Percentiles rank a stretch among this genome's conserved stretches.
Evolutionary conservation across 2,888 invertebrate genomes (phyloP).

Genomic region (Parelbella ahira): DNA sequence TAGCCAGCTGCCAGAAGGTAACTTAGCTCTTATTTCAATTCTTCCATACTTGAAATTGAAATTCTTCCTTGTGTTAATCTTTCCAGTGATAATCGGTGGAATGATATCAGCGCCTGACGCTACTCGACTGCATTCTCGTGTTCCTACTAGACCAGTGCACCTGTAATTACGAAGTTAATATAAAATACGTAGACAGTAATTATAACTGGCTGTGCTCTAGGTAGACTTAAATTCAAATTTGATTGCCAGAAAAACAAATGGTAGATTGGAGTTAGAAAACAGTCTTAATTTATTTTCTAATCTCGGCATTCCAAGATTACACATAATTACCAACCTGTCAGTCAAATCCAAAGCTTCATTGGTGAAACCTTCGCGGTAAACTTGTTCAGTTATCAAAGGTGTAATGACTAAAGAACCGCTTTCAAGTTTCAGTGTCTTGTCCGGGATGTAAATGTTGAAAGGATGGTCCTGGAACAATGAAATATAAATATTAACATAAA

Average conservation of each 20-base stretch:
- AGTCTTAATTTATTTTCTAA: no score
- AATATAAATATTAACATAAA: no score
- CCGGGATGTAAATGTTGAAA: conserved; percentile 83
- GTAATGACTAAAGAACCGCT: conserved; percentile 81
- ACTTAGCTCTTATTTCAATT: conserved; percentile 85
- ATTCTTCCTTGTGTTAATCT: conserved; percentile 82
- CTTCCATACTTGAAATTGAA: conserved; percentile 86
- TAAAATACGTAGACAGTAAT: no score
- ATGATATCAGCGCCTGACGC: conserved; percentile 80
- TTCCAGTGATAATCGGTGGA: conserved; percentile 85
- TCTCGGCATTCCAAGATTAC: no score
- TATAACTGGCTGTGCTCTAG: no score
- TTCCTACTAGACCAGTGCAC: conserved; percentile 69
- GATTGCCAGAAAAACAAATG: no score
- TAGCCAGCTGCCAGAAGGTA: conserved; percentile 89
- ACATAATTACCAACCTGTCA: conserved; percentile 50
- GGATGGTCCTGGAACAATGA: conserved; percentile 82
- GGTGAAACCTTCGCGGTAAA: conserved; percentile 70
- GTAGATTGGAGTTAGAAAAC: no score
- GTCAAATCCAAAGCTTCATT: conserved; percentile 58
- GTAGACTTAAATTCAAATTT: no score
- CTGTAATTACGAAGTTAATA: conserved; percentile 45
- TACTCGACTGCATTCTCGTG: conserved; percentile 64
- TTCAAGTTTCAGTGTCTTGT: conserved; percentile 73
- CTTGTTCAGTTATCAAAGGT: conserved; percentile 76